Percentiles rank a stretch among this genome's conserved stretches.
Conservation (phyloP, 2,113 vertebrate species). For the Myrmecobius fasciatus region DNA sequence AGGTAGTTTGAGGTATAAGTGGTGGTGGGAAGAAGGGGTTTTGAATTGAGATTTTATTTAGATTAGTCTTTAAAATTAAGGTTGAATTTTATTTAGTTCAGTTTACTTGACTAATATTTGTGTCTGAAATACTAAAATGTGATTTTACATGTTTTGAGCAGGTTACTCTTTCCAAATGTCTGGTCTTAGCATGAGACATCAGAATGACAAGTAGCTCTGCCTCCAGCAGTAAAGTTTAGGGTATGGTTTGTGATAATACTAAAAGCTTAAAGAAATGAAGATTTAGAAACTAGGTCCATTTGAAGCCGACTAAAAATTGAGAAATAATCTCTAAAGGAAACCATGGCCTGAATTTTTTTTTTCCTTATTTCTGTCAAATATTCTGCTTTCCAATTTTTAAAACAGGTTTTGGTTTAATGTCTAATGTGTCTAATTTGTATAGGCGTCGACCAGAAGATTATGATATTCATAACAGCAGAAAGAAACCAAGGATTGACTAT, state of each 20-base stretch:
- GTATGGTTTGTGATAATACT: slow-evolving; percentile 36
- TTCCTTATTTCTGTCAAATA: slow-evolving; percentile 73
- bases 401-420: slow-evolving; percentile 87
- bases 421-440: slow-evolving; percentile 93
- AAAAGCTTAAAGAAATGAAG: slow-evolving; percentile 47
- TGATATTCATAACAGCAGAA: slow-evolving; percentile 98
- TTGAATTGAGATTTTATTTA: slow-evolving; percentile 57
- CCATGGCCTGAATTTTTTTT: slow-evolving; percentile 46
- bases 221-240: slow-evolving; percentile 33
- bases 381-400: slow-evolving; percentile 81
- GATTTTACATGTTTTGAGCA: slow-evolving; percentile 53
- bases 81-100: slow-evolving; percentile 38
- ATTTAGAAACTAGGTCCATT: slow-evolving; percentile 48
- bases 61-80: slow-evolving; percentile 47
- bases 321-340: slow-evolving; percentile 52
- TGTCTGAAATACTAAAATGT: slow-evolving; percentile 60
- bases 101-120: slow-evolving; percentile 23
- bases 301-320: slow-evolving; percentile 16
- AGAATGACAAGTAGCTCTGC: slow-evolving; percentile 29
- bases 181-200: slow-evolving; percentile 47
- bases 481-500: slow-evolving; percentile 97
- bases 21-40: not conserved
- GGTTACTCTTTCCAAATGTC: slow-evolving; percentile 47
- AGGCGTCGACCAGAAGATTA: slow-evolving; percentile 99
- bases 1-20: not conserved